phyloP scores from a whole-genome alignment of 1,140 invertebrate species.

The Drosophila nikananu region DNA sequence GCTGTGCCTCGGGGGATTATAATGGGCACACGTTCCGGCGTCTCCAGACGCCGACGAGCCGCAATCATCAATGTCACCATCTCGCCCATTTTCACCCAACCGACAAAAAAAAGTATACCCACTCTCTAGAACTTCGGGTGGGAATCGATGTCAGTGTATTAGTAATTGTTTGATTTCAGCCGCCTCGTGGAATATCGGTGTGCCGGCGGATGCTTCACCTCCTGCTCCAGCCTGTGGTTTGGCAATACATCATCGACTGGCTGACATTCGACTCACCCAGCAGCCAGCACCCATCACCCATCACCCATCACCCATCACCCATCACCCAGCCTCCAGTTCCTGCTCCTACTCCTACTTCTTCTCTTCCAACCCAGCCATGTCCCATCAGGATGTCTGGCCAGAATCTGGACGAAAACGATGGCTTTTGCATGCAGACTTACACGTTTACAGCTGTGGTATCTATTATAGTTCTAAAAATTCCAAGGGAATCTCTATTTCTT shows the following conservation, averaged over 20 bases:
- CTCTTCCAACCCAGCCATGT: constrained; percentile 1
- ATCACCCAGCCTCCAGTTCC: neutral
- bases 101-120: neutral
- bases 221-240: constrained; percentile 58
- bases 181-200: constrained; percentile 14
- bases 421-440: constrained; percentile 23
- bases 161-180: constrained; percentile 68
- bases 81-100: constrained; percentile 3
- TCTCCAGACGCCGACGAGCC: constrained; percentile 72
- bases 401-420: constrained; percentile 35
- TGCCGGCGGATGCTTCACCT: constrained; percentile 36
- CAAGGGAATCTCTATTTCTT: no score
- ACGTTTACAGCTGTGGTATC: constrained; percentile 6
- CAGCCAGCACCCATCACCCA: neutral
- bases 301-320: constrained; percentile 12
- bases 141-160: constrained; percentile 65
- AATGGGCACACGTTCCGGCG: constrained; percentile 78
- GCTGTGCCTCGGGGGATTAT: constrained; percentile 62
- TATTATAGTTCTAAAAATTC: constrained; percentile 4
- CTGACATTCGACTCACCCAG: constrained; percentile 37
- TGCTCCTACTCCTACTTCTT: neutral
- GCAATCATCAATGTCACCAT: constrained; percentile 78
- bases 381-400: constrained; percentile 41
- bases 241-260: constrained; percentile 77
- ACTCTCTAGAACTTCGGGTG: constrained; percentile 5